A percentile compares a stretch with the other conserved stretches of the same genome.
Conservation (phyloP, 1,140 invertebrate species). For the Eueides isabella region DNA sequence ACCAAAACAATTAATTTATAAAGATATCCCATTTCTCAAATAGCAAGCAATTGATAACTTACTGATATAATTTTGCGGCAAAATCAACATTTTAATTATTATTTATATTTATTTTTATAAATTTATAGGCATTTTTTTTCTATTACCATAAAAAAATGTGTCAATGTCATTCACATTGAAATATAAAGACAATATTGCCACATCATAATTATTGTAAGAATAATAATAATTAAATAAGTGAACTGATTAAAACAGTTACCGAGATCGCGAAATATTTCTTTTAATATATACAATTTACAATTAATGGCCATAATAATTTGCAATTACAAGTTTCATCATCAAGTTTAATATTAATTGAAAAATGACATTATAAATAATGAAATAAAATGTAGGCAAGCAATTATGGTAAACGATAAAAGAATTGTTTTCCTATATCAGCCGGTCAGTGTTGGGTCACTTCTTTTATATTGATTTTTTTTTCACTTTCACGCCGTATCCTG, state of each 20-base stretch:
- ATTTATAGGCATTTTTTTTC: too few relatives aligned
- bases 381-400: not conserved
- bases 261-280: slow-evolving; percentile 7
- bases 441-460: not conserved
- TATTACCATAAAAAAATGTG: not conserved
- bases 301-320: not conserved
- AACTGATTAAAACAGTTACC: not conserved
- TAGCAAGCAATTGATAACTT: too few relatives aligned
- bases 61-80: too few relatives aligned
- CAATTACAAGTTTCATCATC: not conserved
- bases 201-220: not conserved
- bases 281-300: not conserved
- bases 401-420: not conserved
- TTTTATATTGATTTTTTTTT: not conserved
- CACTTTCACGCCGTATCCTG: not conserved
- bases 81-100: too few relatives aligned
- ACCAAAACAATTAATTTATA: too few relatives aligned
- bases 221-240: not conserved
- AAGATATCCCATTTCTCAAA: too few relatives aligned
- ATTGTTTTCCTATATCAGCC: not conserved
- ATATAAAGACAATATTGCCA: not conserved
- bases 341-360: not conserved
- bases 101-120: too few relatives aligned
- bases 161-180: not conserved
- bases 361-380: not conserved